A percentile compares a stretch with the other conserved stretches of the same genome.
These are phyloP conservation scores for Acipenser transmontanus DNA, from an alignment of 2,797 vertebrate species.

Conservation along the genomic window DNA sequence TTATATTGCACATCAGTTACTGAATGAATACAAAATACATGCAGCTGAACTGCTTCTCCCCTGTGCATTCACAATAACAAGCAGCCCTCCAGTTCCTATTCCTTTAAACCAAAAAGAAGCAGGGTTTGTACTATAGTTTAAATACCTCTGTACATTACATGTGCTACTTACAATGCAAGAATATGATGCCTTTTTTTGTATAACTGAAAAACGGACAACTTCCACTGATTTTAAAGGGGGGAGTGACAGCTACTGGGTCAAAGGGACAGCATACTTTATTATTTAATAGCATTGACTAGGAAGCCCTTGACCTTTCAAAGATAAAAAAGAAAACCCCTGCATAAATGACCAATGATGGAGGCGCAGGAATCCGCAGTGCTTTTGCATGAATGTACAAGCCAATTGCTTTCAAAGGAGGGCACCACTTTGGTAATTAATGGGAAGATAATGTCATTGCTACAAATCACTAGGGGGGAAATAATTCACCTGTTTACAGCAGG, in stretches of 20 bases:
- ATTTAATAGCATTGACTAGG: background rate
- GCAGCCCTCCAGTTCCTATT: too few relatives aligned
- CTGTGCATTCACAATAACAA: too few relatives aligned
- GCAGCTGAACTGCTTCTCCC: too few relatives aligned
- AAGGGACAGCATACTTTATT: background rate
- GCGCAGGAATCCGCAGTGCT: background rate
- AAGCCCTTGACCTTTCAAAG: background rate
- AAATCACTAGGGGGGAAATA: background rate
- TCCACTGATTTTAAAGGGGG: background rate
- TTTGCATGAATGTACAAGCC: background rate
- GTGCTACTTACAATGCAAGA: too few relatives aligned
- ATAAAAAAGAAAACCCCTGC: background rate
- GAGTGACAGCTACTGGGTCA: background rate
- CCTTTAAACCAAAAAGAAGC: too few relatives aligned
- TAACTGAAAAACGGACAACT: background rate
- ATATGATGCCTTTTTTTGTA: background rate
- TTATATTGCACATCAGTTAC: too few relatives aligned
- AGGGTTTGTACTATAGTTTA: too few relatives aligned
- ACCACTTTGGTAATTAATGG: background rate
- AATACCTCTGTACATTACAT: too few relatives aligned
- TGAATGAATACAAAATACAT: too few relatives aligned
- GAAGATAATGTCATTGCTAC: background rate
- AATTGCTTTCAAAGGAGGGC: background rate
- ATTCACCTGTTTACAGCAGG: slow-evolving; percentile 1
- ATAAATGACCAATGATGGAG: background rate